Conservation (phyloP, 2,113 vertebrate species). For the Actinemys pallida region DNA sequence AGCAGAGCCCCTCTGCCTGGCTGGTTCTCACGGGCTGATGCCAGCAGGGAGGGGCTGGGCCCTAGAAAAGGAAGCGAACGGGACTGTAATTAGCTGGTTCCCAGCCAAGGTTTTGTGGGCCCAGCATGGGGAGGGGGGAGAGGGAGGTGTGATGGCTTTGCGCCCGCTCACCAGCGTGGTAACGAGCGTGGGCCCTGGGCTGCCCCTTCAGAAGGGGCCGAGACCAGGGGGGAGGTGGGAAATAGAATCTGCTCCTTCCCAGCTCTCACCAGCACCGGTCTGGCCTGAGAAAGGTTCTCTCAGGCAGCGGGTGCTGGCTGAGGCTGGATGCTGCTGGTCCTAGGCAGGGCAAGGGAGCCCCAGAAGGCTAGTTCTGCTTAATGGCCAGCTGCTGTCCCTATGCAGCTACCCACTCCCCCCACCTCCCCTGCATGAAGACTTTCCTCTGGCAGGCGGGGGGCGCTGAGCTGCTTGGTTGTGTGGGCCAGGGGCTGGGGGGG, state of each 20-base stretch:
- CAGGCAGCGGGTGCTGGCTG: neutral
- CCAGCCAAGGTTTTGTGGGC: neutral
- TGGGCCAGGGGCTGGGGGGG: too few species aligned
- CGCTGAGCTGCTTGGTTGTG: neutral
- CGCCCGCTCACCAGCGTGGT: fast-evolving
- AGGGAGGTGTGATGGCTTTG: neutral
- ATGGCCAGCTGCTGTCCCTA: neutral
- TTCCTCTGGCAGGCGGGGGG: too few species aligned
- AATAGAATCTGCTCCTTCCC: neutral
- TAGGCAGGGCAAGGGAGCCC: too few species aligned
- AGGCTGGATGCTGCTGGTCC: too few species aligned
- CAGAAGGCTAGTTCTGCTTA: too few species aligned
- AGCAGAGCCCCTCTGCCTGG: too few species aligned
- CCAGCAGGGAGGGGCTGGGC: too few species aligned
- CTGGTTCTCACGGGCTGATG: neutral
- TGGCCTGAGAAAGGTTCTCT: neutral
- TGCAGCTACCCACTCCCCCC: neutral
- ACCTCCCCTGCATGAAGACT: neutral
- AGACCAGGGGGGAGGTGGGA: too few species aligned
- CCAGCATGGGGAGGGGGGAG: too few species aligned
- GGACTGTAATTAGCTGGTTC: neutral
- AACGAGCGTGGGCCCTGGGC: too few species aligned
- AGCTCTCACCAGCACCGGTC: too few species aligned
- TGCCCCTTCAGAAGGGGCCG: neutral
- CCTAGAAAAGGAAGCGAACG: too few species aligned